Percentiles rank a stretch among this genome's conserved stretches.
phyloP scores from a whole-genome alignment of 2,113 vertebrate species.

The Nibea albiflora region DNA sequence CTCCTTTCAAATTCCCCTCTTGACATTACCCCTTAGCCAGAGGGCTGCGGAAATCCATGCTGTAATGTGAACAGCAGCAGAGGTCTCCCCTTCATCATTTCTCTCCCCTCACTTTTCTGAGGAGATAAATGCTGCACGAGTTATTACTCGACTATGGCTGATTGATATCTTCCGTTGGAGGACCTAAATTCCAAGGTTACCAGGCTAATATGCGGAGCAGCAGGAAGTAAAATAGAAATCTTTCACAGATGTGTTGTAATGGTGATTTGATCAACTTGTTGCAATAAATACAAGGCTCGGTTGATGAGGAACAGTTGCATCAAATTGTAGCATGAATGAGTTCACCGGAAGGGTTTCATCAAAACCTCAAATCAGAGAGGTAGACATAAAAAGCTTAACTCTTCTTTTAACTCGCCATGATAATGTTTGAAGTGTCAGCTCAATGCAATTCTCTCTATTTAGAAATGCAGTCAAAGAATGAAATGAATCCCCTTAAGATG shows the following conservation, averaged over 20 bases:
- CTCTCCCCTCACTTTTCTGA: constrained; percentile 50
- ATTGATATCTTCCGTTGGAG: constrained; percentile 58
- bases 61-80: constrained; percentile 48
- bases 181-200: constrained; percentile 53
- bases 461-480: constrained; percentile 70
- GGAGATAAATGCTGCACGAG: constrained; percentile 62
- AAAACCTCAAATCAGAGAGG: constrained; percentile 57
- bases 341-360: constrained; percentile 53
- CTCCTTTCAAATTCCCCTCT: constrained; percentile 49
- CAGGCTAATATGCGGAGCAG: constrained; percentile 44
- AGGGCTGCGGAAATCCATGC: constrained; percentile 54
- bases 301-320: constrained; percentile 31
- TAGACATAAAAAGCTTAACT: constrained; percentile 61
- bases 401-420: constrained; percentile 60
- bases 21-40: constrained; percentile 49
- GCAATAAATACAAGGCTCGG: constrained; percentile 29
- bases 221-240: constrained; percentile 18
- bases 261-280: constrained; percentile 27
- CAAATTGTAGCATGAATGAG: constrained; percentile 41
- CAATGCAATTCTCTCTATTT: constrained; percentile 61
- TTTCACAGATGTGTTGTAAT: constrained; percentile 32
- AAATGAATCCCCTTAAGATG: constrained; percentile 72
- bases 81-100: constrained; percentile 66
- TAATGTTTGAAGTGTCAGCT: constrained; percentile 68
- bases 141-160: constrained; percentile 68